A percentile compares a stretch with the other conserved stretches of the same genome.
These are phyloP conservation scores for Drosophila imparisetae DNA, from an alignment of 2,888 invertebrate genomes.

Conservation along the genomic window DNA sequence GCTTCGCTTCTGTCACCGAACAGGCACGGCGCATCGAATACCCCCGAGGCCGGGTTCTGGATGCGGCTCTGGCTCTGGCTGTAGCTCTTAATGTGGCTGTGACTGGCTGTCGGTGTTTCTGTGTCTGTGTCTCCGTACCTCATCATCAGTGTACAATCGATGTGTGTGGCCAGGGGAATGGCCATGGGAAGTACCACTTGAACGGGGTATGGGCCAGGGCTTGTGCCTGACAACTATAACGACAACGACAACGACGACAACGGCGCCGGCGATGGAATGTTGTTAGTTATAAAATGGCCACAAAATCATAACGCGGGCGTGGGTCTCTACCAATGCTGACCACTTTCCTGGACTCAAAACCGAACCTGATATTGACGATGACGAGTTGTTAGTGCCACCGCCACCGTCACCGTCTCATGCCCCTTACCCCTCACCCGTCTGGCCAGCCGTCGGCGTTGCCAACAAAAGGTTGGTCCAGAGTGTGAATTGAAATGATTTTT, in stretches of 20 bases:
- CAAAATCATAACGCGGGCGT: conserved; percentile 81
- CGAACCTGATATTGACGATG: conserved; percentile 73
- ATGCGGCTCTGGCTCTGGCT: conserved; percentile 7
- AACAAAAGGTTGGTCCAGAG: conserved; percentile 60
- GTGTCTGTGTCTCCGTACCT: conserved; percentile 40
- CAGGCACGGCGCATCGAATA: conserved; percentile 44
- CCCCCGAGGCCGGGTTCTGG: conserved; percentile 34
- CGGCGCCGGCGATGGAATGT: conserved; percentile 70
- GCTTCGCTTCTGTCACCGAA: conserved; percentile 69
- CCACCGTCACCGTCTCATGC: conserved; percentile 11
- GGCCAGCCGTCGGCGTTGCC: conserved; percentile 11
- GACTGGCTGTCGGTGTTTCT: conserved; percentile 19
- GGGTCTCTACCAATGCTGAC: conserved; percentile 53
- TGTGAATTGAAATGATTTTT: conserved; percentile 78
- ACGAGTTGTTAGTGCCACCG: conserved; percentile 65
- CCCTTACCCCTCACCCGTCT: conserved; percentile 4
- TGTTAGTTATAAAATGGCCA: conserved; percentile 79
- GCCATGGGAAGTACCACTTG: conserved; percentile 20
- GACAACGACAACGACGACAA: conserved; percentile 23
- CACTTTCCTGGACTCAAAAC: conserved; percentile 48
- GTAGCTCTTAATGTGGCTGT: conserved; percentile 16
- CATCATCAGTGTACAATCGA: conserved; percentile 59
- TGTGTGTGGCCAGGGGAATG: conserved; percentile 62
- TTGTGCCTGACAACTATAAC: conserved; percentile 33
- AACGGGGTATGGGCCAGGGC: conserved; percentile 14